Conservation (phyloP, 2,113 vertebrate genomes). For the Neotoma lepida region DNA sequence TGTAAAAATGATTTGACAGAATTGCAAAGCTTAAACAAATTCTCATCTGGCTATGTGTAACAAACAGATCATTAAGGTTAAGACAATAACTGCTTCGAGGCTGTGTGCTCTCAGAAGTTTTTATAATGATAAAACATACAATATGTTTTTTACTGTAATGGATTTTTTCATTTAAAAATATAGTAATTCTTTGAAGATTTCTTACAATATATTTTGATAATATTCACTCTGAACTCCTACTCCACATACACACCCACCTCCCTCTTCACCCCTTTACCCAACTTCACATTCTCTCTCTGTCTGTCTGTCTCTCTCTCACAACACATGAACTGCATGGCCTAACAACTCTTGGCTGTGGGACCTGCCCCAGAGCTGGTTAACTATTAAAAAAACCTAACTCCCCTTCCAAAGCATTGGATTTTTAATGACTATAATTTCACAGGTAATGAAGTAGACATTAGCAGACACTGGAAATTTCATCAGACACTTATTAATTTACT, state of each 20-base stretch:
- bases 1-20: conserved; percentile 49
- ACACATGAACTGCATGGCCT: not conserved
- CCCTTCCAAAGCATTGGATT: not conserved
- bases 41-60: conserved; percentile 3
- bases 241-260: too few species aligned
- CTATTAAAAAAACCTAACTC: not conserved
- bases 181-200: not conserved
- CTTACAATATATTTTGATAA: not conserved
- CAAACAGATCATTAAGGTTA: conserved; percentile 1
- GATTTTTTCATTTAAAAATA: not conserved
- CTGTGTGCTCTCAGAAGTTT: conserved; percentile 40
- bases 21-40: conserved; percentile 42
- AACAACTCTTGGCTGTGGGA: not conserved
- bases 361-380: not conserved
- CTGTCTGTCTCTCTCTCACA: not conserved
- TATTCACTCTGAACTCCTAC: too few species aligned
- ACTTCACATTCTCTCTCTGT: not conserved
- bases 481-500: conserved; percentile 7
- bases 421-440: conserved; percentile 46
- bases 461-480: conserved; percentile 15
- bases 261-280: not conserved
- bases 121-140: conserved; percentile 29
- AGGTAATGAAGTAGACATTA: not conserved
- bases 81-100: not conserved
- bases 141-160: not conserved